A percentile compares a stretch with the other conserved stretches of the same genome.
Conservation (phyloP, 2,888 invertebrate species). For the Cecidostiba fungosa region DNA sequence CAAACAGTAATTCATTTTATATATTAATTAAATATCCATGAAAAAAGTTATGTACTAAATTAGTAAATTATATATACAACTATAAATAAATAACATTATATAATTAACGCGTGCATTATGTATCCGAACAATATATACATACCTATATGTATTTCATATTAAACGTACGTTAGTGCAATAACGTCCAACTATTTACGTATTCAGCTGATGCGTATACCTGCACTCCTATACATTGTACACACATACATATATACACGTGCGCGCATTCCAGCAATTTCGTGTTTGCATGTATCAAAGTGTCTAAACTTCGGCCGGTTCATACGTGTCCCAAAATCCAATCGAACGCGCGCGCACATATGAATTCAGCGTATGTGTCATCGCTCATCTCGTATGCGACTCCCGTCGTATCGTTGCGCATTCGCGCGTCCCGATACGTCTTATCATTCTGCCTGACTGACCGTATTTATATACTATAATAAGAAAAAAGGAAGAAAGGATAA, state of each 20-base stretch:
- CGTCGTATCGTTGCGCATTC: neutral
- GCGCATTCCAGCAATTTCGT: neutral
- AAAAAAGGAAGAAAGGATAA: neutral
- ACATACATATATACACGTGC: neutral
- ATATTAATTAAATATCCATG: too few species aligned
- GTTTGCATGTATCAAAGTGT: conserved; percentile 11
- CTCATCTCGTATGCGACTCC: neutral
- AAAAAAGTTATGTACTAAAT: too few species aligned
- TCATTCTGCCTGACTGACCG: neutral
- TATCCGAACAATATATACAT: neutral
- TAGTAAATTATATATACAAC: too few species aligned
- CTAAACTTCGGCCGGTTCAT: neutral
- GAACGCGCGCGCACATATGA: neutral
- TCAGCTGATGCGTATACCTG: neutral
- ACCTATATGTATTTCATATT: neutral
- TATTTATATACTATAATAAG: neutral
- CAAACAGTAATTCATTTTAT: too few species aligned
- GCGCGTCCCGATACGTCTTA: neutral
- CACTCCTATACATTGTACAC: neutral
- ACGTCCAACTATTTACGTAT: neutral
- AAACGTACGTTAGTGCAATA: neutral
- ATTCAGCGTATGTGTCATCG: conserved; percentile 3
- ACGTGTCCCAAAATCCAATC: conserved; percentile 11
- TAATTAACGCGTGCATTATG: neutral
- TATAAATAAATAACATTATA: too few species aligned